Base-by-base conservation (phyloP, 2,888 invertebrate species). In the Drosophila peninsularis region DNA sequence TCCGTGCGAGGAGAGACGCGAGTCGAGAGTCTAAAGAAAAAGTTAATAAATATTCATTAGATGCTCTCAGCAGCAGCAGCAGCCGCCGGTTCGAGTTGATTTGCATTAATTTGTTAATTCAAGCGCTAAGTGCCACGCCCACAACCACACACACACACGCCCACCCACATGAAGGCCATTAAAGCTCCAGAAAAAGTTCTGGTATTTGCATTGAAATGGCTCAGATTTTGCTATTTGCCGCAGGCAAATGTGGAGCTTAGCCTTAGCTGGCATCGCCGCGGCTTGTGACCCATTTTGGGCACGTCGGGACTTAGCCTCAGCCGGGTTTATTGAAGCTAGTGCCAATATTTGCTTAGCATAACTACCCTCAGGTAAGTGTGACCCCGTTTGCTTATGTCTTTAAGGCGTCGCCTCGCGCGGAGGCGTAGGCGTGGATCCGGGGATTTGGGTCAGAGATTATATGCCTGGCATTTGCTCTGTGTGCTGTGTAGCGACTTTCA, bases 61-160 rank as follows among this genome's bases (percentile, higher is more conserved):
- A 73, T 71, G 27, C 27, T 67, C 55, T 65, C 27, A 42, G 13
- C 19, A 24, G 44, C 24, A 21, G 9, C 14, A 11, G 45, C n/a
- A 27, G 27, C 45, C 1, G 27, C 45, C 11, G 6, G 27, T 30
- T 10, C 45, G 1, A 11, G n/a, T 47, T 47, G 68, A 89, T 88
- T 88, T 88, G 88, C 88, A 89, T 86, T 86, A 86, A 86, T 86
- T 86, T 89, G 86, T 89, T 88, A 89, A 89, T 85, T 88, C 86
- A 89, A 88, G 86, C 88, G 86, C 74, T 71, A 73, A 81, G 44
- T 70, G 67, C 69, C 82, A 78, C 75, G 82, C 81, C 79, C 30
- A 64, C 30, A 42, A 19, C 10, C 45, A 27, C 27, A 1, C 17
- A 50, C 62, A 44, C 2, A 6, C 45, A 1, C 13, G 53, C 57